These are phyloP conservation scores for Pogona vitticeps DNA, from an alignment of 2,113 vertebrate genomes.

Conservation along the genomic window DNA sequence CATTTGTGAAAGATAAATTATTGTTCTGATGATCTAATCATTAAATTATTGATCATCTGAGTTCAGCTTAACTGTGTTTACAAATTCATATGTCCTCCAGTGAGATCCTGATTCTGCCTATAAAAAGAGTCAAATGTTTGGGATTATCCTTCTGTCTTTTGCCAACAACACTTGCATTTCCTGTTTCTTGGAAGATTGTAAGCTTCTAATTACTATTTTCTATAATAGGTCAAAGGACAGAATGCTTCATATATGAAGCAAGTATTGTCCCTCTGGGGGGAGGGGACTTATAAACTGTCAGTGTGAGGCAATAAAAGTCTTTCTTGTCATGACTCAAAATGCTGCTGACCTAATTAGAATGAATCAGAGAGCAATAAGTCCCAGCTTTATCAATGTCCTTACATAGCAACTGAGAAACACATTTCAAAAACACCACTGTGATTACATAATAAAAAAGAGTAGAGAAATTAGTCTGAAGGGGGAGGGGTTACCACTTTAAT, in stretches of 20 bases:
- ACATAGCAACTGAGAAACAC: conserved; percentile 27
- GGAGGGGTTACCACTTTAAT: too few species aligned
- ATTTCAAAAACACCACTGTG: conserved; percentile 13
- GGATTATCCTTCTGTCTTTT: conserved; percentile 39
- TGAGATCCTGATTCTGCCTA: conserved; percentile 37
- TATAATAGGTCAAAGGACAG: conserved; percentile 40
- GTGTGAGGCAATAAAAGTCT: conserved; percentile 47
- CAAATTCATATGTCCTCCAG: conserved; percentile 43
- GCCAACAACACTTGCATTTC: conserved; percentile 30
- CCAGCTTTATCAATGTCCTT: conserved; percentile 28
- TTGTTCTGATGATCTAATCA: conserved; percentile 45
- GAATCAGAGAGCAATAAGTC: conserved; percentile 23
- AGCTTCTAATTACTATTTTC: conserved; percentile 52
- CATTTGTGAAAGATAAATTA: not conserved
- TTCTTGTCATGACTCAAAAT: conserved; percentile 30
- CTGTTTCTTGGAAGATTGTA: conserved; percentile 20
- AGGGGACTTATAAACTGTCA: conserved; percentile 32
- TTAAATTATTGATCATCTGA: conserved; percentile 48
- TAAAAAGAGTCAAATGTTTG: conserved; percentile 43
- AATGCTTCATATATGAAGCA: conserved; percentile 45
- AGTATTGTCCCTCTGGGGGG: not conserved
- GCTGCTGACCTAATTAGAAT: conserved; percentile 50
- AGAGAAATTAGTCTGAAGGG: too few species aligned
- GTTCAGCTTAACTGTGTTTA: conserved; percentile 46
- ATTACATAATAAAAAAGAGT: not conserved